phyloP scores from a whole-genome alignment of 2,797 vertebrate genomes.

The Rhinichthys osculus region DNA sequence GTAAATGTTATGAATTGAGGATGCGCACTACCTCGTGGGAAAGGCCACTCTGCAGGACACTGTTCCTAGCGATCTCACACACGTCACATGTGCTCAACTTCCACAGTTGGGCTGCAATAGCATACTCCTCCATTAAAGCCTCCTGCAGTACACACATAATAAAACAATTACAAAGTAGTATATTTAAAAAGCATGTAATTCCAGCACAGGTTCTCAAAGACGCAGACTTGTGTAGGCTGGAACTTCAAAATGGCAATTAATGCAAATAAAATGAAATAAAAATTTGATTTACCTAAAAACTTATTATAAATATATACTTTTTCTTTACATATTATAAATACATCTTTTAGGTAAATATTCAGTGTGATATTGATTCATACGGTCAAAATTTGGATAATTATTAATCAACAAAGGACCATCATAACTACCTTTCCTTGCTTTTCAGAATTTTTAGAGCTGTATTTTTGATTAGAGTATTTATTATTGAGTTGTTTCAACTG shows the following conservation, averaged over 20 bases:
- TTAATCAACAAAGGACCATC: too few relatives aligned
- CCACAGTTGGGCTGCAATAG: slow-evolving; percentile 97
- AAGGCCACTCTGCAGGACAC: slow-evolving; percentile 92
- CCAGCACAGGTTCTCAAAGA: not conserved
- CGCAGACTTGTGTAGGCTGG: not conserved
- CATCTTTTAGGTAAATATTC: too few relatives aligned
- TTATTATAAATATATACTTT: too few relatives aligned
- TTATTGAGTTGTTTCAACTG: too few relatives aligned
- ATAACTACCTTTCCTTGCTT: too few relatives aligned
- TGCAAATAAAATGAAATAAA: not conserved
- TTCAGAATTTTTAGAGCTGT: too few relatives aligned
- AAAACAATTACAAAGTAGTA: not conserved
- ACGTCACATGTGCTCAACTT: slow-evolving; percentile 95
- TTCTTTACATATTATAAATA: too few relatives aligned
- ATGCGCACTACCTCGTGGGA: slow-evolving; percentile 85
- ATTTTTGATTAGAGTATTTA: too few relatives aligned
- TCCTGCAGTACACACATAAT: slow-evolving; percentile 77
- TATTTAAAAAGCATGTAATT: not conserved
- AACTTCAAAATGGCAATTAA: not conserved
- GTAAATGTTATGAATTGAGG: not conserved
- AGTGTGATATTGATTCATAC: too few relatives aligned
- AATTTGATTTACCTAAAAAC: not conserved
- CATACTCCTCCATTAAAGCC: slow-evolving; percentile 97
- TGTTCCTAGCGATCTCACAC: slow-evolving; percentile 97
- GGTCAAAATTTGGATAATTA: too few relatives aligned